phyloP scores from a whole-genome alignment of 2,888 invertebrate species.

The Bombylius major region DNA sequence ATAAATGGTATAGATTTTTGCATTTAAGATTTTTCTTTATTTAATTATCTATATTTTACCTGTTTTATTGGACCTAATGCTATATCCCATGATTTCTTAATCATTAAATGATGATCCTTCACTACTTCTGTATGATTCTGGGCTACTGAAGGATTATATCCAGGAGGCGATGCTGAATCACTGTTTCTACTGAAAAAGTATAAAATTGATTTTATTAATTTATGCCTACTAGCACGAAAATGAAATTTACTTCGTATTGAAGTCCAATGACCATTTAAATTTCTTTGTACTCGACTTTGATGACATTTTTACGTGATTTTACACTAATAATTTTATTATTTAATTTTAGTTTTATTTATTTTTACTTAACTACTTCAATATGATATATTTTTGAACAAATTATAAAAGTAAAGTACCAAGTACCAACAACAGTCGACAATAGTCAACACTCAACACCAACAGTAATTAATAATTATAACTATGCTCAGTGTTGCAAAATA shows the following conservation, averaged over 20 bases:
- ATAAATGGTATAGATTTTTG: not conserved
- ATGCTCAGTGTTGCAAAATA: no score
- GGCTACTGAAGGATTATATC: slow-evolving; percentile 62
- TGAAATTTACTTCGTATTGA: slow-evolving; percentile 41
- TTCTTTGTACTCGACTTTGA: slow-evolving; percentile 36
- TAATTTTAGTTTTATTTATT: no score
- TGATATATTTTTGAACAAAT: no score
- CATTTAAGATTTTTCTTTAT: not conserved
- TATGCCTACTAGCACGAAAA: not conserved
- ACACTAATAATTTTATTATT: no score
- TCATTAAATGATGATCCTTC: slow-evolving; percentile 72
- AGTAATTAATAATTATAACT: no score
- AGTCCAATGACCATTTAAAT: slow-evolving; percentile 53
- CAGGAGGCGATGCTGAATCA: slow-evolving; percentile 69
- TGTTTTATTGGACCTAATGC: slow-evolving; percentile 91
- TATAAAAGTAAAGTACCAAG: no score
- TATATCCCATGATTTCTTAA: slow-evolving; percentile 94
- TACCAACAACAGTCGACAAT: no score
- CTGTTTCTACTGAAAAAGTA: slow-evolving; percentile 26
- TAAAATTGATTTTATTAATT: not conserved
- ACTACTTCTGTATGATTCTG: slow-evolving; percentile 65
- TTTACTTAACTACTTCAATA: no score
- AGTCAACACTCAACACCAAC: no score
- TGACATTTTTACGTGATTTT: slow-evolving; percentile 23
- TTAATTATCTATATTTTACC: slow-evolving; percentile 30